Percentiles rank a stretch among this genome's conserved stretches.
These are phyloP conservation scores for Dicrostonyx torquatus DNA, from an alignment of 2,797 vertebrate genomes.

Conservation along the genomic window DNA sequence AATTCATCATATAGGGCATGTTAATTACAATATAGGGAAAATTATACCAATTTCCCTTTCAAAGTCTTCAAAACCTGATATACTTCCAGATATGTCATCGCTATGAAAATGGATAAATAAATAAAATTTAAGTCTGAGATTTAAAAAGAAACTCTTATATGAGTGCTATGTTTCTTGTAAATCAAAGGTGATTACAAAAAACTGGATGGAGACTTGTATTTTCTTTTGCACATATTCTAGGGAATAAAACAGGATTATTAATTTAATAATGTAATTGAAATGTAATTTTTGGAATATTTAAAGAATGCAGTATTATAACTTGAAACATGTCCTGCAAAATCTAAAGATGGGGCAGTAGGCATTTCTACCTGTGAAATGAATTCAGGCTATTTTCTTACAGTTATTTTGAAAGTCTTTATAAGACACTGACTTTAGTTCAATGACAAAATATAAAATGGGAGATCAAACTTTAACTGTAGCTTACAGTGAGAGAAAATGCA, in stretches of 20 bases:
- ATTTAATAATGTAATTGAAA: neutral
- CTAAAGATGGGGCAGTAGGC: neutral
- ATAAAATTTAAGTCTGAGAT: neutral
- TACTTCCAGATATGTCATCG: neutral
- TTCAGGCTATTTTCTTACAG: neutral
- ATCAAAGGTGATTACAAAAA: neutral
- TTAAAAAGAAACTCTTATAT: constrained; percentile 14
- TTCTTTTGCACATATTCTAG: neutral
- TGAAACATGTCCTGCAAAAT: neutral
- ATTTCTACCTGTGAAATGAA: neutral
- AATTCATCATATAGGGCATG: neutral
- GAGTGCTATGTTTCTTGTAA: neutral
- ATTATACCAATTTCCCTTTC: neutral
- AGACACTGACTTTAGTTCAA: neutral
- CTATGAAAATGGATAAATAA: constrained; percentile 14
- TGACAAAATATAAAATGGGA: neutral
- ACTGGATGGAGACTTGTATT: neutral
- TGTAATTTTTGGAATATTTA: neutral
- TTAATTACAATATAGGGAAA: neutral
- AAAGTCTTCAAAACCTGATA: neutral
- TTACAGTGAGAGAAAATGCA: neutral
- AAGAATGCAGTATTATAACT: neutral
- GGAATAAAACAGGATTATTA: neutral
- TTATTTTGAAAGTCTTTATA: neutral
- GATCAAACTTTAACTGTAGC: neutral